A percentile compares a stretch with the other conserved stretches of the same genome.
Conservation (phyloP, 1,140 invertebrate genomes). For the Drosophila athabasca region DNA sequence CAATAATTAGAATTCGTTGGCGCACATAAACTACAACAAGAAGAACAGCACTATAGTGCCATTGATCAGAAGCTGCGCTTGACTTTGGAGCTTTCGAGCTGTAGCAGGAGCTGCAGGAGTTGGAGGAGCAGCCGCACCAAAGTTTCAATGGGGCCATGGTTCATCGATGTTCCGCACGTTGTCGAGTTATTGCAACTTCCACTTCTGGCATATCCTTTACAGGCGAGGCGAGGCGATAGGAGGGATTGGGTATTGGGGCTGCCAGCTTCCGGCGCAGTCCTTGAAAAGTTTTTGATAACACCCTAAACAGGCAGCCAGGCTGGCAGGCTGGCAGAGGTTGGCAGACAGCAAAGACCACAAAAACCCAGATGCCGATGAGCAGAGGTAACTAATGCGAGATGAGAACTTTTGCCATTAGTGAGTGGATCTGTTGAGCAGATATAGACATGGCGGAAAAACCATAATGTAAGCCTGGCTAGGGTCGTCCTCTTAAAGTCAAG, state of each 20-base stretch:
- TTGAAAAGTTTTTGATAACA: constrained; percentile 77
- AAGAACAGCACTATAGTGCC: constrained; percentile 34
- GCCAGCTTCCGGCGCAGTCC: constrained; percentile 64
- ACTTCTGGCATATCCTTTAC: constrained; percentile 36
- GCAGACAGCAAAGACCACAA: constrained; percentile 25
- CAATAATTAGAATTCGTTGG: constrained; percentile 73
- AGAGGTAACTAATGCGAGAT: constrained; percentile 68
- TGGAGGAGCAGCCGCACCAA: constrained; percentile 13
- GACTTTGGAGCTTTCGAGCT: constrained; percentile 58
- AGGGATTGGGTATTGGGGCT: constrained; percentile 1
- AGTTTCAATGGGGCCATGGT: constrained; percentile 68
- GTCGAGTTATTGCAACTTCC: constrained; percentile 66
- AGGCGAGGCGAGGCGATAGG: not conserved
- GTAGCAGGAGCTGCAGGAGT: constrained; percentile 18
- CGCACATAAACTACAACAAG: constrained; percentile 44
- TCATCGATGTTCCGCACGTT: constrained; percentile 52
- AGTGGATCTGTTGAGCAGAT: constrained; percentile 45
- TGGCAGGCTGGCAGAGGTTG: constrained; percentile 15
- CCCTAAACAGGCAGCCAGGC: constrained; percentile 41
- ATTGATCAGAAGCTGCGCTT: constrained; percentile 59
- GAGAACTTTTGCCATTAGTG: constrained; percentile 73
- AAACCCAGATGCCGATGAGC: constrained; percentile 49
- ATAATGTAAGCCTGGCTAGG: not conserved
- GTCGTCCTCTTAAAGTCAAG: not conserved
- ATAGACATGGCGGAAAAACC: constrained; percentile 14